phyloP scores from a whole-genome alignment of 2,888 invertebrate genomes.

The Frankliniella intonsa region DNA sequence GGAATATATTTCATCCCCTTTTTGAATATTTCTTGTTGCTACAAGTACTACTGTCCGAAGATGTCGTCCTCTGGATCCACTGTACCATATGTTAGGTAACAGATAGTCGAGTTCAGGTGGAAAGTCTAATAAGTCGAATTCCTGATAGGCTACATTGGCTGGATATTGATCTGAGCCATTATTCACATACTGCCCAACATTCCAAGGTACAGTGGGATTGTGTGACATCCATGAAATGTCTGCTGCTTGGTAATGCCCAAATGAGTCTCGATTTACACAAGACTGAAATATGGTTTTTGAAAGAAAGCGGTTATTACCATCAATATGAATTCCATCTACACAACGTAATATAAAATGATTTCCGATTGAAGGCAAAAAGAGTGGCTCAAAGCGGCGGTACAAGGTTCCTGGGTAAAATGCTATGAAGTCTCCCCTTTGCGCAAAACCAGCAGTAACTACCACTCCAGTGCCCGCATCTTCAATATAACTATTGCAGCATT shows the following conservation, averaged over 20 bases:
- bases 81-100: slow-evolving; percentile 48
- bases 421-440: slow-evolving; percentile 40
- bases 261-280: slow-evolving; percentile 45
- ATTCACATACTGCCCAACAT: slow-evolving; percentile 52
- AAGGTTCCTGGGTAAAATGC: slow-evolving; percentile 45
- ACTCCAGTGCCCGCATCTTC: slow-evolving; percentile 39
- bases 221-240: slow-evolving; percentile 41
- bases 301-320: slow-evolving; percentile 49
- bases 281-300: slow-evolving; percentile 49
- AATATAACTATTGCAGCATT: neutral
- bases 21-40: slow-evolving; percentile 44
- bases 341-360: slow-evolving; percentile 52
- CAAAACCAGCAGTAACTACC: slow-evolving; percentile 38
- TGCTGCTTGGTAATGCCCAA: slow-evolving; percentile 43
- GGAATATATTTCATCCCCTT: slow-evolving; percentile 49
- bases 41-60: slow-evolving; percentile 47
- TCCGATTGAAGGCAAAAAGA: slow-evolving; percentile 48
- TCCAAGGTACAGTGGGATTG: slow-evolving; percentile 46
- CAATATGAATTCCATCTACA: slow-evolving; percentile 48
- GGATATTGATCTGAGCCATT: slow-evolving; percentile 46
- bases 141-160: slow-evolving; percentile 51
- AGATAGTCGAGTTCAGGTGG: slow-evolving; percentile 43
- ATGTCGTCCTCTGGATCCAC: slow-evolving; percentile 32
- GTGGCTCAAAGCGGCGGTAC: slow-evolving; percentile 48
- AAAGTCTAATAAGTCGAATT: slow-evolving; percentile 45